phyloP scores from a whole-genome alignment of 2,888 invertebrate species.

The Netelia fuscicornis region DNA sequence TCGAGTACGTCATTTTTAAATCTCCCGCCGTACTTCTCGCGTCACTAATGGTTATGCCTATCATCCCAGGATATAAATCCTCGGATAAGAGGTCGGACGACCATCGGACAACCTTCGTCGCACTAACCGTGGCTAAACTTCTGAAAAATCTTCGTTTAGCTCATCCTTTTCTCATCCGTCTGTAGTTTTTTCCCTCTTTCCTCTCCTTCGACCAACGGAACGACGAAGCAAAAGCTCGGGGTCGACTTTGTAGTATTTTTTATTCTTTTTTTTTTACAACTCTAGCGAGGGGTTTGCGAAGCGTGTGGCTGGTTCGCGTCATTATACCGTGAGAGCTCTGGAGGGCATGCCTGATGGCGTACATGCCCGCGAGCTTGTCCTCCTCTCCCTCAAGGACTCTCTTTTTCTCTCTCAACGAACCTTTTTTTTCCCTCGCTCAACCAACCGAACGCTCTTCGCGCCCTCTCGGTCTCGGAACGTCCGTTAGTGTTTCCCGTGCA shows the following conservation, averaged over 20 bases:
- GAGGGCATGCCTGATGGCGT: neutral
- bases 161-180: neutral
- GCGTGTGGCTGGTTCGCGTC: neutral
- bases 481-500: neutral
- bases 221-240: neutral
- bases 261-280: neutral
- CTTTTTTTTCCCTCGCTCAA: neutral
- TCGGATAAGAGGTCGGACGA: neutral
- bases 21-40: too few relatives aligned
- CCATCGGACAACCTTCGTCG: neutral
- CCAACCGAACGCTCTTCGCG: conserved; percentile 28
- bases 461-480: conserved; percentile 1
- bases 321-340: neutral
- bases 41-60: too few relatives aligned
- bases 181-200: neutral
- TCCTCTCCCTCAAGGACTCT: conserved; percentile 5
- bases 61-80: neutral
- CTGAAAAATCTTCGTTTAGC: conserved; percentile 10
- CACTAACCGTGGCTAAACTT: conserved; percentile 30
- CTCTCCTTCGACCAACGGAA: too few relatives aligned
- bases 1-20: too few relatives aligned
- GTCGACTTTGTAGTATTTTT: conserved; percentile 4
- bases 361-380: neutral
- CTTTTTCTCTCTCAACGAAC: neutral
- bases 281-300: neutral